phyloP scores from a whole-genome alignment of 2,888 invertebrate genomes.

The Gymnoscelis rufifasciata region DNA sequence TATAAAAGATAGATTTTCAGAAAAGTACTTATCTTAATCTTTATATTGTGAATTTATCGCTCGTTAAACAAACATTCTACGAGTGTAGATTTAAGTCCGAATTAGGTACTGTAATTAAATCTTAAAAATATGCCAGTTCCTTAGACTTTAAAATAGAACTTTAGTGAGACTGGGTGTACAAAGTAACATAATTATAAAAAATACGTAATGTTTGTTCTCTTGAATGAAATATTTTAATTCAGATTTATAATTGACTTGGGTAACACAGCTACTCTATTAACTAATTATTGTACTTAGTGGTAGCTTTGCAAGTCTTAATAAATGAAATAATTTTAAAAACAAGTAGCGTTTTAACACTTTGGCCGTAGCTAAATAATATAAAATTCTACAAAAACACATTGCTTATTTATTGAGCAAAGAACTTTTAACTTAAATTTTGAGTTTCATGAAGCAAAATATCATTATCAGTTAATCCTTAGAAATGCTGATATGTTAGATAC shows the following conservation, averaged over 20 bases:
- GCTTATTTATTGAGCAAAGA: constrained; percentile 66
- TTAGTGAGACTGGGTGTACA: too few species aligned
- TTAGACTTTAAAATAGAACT: too few species aligned
- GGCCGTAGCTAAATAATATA: constrained; percentile 24
- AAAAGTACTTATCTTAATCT: too few species aligned
- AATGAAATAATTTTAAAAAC: constrained; percentile 29
- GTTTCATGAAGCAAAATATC: constrained; percentile 25
- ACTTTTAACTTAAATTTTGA: constrained; percentile 34
- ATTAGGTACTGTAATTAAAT: too few species aligned
- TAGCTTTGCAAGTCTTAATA: constrained; percentile 49
- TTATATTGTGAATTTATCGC: too few species aligned
- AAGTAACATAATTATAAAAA: too few species aligned
- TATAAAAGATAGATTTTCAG: too few species aligned
- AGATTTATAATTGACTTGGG: constrained; percentile 65
- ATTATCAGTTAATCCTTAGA: constrained; percentile 35
- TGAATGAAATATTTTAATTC: constrained; percentile 31
- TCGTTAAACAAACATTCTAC: too few species aligned
- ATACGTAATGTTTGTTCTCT: neutral
- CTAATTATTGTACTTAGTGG: constrained; percentile 71
- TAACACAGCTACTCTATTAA: constrained; percentile 52
- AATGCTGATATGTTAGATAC: constrained; percentile 50
- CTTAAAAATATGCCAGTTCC: too few species aligned
- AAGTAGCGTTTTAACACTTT: constrained; percentile 25
- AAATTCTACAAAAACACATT: constrained; percentile 37
- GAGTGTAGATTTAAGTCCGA: too few species aligned